Evolutionary conservation across 2,888 invertebrate genomes (phyloP), one percentile per base, ranked within the genome.

Genomic region (Exocentrus adspersus): DNA sequence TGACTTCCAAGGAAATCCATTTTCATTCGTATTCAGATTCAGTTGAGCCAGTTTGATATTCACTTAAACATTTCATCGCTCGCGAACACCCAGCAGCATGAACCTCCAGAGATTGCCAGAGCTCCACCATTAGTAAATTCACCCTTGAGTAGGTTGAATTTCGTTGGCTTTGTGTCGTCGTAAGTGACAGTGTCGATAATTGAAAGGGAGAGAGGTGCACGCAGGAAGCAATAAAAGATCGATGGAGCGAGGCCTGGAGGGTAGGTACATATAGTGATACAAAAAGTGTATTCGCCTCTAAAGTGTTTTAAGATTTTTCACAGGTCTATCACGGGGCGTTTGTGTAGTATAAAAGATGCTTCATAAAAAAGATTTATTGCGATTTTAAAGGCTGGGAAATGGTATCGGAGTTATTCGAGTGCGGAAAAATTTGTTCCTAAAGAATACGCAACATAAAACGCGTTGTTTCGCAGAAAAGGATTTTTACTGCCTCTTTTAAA

Each of bases 171-270:
- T 76, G 74, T 75, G 75, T 72, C 70, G 68, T 68, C 73, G 60
- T 64, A 76, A 77, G 76, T 77, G 78, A 77, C 78, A 77, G 74
- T 74, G 69, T 67, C 73, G 75, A 77, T 79, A 79, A 79, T 79
- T 78, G 79, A 75, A 68, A 72, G 67, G 73, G 76, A 72, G 71
- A 60, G 72, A 69, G 71, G 74, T 65, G 65, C 65, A 71, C 64
- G 66, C 59, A 53, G 58, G 63, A 65, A 62, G 63, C 60, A 65
- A 68, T 70, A 67, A 68, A 65, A 70, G 66, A 69, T 65, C 63
- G 65, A 53, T 46, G 46, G 62, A 62, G 62, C 57, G 60, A 51
- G n/a, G 45, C 30, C 42, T 32, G 62, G 51, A 64, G 52, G 63
- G 57, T 21, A 54, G n/a, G n/a, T 12, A 24, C 20, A 9, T 43